Base-by-base conservation (phyloP, 2,888 invertebrate genomes). In the Oscheius onirici region DNA sequence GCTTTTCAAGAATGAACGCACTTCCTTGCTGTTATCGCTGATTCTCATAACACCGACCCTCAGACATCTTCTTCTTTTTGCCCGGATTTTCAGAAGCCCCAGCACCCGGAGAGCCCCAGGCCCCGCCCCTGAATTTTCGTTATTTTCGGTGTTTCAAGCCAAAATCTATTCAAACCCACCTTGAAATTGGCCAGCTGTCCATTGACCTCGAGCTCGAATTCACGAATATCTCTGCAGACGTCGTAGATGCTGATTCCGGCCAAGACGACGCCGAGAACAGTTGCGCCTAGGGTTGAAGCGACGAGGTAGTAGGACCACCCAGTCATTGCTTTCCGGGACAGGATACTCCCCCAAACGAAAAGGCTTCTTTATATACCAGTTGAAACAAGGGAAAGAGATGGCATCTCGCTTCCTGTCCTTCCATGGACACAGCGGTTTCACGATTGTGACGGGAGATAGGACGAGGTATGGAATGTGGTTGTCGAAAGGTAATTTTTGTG, bases 241-340 rank as follows among this genome's bases (percentile, higher is more conserved):
- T 49, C 49, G 34, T 24, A 17, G 10, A 63, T 28, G 34, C 63
- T 63, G 17, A 46, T 17, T 11, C 26, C 49, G 5, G 63, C 46
- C 13, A 63, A 20, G 24, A 63, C 13, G 49, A 63, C 46, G 44
- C 63, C 63, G 3, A 63, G 2, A 20, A 3, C 26, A 0, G 63
- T 63, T n/a, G 49, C 34, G 28, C 63, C 63, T 15, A 63, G 15
- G 15, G 46, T 28, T 15, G n/a, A n/a, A 10, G 63, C 46, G n/a
- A 49, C 28, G 3, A 46, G 28, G n/a, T 49, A 63, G 63, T 63
- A 63, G 26, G 63, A 28, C 60, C 60, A 60, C 43, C 60, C 60
- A 60, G 60, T 17, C 43, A 44, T 60, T 15, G 28, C 28, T 10
- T 24, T 55, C 26, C 52, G 17, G 13, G n/a, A n/a, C n/a, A 13